Evolutionary conservation across 2,113 vertebrate genomes (phyloP).

Genomic region (Antigone vipio): DNA sequence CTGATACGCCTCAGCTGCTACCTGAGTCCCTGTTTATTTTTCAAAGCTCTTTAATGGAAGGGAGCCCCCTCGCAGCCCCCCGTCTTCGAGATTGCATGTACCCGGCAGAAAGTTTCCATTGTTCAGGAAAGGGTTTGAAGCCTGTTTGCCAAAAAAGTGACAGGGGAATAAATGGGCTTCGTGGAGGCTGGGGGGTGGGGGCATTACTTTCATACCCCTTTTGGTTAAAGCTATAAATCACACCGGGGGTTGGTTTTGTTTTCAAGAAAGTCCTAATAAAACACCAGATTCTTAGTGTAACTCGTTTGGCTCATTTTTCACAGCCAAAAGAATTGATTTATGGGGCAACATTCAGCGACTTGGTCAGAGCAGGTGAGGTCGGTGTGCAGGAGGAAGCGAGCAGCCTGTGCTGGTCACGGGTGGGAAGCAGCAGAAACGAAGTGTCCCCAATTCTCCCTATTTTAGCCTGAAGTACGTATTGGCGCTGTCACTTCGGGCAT

Average conservation of each 20-base stretch:
- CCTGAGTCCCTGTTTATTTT: constrained; percentile 66
- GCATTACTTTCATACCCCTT: constrained; percentile 57
- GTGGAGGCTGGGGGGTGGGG: constrained; percentile 26
- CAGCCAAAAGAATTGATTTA: constrained; percentile 64
- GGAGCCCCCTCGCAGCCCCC: constrained; percentile 4
- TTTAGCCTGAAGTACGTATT: fast-evolving
- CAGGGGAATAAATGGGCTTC: constrained; percentile 61
- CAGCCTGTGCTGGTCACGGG: background rate
- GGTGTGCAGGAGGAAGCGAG: background rate
- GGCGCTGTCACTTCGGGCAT: background rate
- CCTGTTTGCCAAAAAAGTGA: constrained; percentile 63
- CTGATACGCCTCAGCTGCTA: constrained; percentile 55
- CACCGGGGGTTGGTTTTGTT: constrained; percentile 53
- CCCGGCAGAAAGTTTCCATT: constrained; percentile 66
- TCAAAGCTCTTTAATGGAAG: constrained; percentile 43
- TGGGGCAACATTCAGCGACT: background rate
- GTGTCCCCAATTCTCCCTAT: background rate
- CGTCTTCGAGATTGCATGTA: constrained; percentile 7
- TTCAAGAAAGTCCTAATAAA: constrained; percentile 62
- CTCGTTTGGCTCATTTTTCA: constrained; percentile 66
- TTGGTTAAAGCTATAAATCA: constrained; percentile 69
- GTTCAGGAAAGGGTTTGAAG: constrained; percentile 45
- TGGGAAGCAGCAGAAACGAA: background rate
- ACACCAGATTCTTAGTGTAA: constrained; percentile 63
- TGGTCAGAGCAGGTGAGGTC: constrained; percentile 6